Conservation (phyloP, 2,888 invertebrate species). For the Nomada fabriciana region DNA sequence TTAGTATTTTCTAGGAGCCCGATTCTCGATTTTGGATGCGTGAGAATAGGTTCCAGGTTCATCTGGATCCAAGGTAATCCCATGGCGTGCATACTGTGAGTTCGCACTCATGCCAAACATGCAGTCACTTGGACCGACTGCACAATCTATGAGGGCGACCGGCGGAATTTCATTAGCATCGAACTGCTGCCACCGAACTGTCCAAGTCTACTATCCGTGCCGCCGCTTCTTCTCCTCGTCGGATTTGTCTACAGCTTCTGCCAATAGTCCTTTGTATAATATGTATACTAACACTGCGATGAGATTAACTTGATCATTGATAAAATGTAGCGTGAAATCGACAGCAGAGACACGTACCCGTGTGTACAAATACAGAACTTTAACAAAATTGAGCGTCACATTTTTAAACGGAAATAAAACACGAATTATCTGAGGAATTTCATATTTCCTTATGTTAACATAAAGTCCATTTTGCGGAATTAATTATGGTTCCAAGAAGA, state of each 20-base stretch:
- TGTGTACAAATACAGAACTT: no score
- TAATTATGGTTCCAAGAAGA: no score
- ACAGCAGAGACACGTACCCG: neutral
- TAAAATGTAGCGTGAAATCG: neutral
- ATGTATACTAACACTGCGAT: neutral
- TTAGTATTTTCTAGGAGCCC: neutral
- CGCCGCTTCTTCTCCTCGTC: slow-evolving; percentile 67
- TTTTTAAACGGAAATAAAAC: no score
- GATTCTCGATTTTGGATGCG: slow-evolving; percentile 17
- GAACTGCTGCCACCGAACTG: slow-evolving; percentile 77
- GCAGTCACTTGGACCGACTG: slow-evolving; percentile 67
- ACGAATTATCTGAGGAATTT: no score
- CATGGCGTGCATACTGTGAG: slow-evolving; percentile 60
- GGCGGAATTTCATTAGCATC: slow-evolving; percentile 82
- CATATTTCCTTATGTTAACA: no score
- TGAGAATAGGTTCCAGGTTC: slow-evolving; percentile 47
- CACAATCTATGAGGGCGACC: slow-evolving; percentile 77
- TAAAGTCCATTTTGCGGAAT: no score
- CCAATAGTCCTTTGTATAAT: neutral
- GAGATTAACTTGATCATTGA: neutral
- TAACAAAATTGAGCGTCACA: no score
- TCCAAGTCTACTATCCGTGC: slow-evolving; percentile 73
- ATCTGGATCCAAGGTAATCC: slow-evolving; percentile 50
- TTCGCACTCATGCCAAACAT: slow-evolving; percentile 65
- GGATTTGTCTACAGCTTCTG: slow-evolving; percentile 40